Evolutionary conservation across 2,797 vertebrate genomes (phyloP), one percentile per base, ranked within the genome.

Genomic region (Monodelphis domestica): DNA sequence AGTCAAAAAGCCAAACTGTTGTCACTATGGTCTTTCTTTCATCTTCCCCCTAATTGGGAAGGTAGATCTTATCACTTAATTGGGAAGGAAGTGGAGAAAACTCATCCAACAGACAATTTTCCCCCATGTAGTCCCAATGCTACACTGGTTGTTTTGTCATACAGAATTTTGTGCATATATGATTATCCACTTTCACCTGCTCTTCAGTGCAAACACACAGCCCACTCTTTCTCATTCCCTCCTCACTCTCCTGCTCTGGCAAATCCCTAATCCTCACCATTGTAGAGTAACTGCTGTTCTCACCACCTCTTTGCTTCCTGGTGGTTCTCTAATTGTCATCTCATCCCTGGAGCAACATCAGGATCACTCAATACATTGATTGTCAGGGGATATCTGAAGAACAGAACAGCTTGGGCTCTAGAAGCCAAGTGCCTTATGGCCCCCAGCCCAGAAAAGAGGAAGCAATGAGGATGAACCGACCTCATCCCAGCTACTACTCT

Each of bases 361-460:
- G 91, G 95, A 97, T 97, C 96, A 97, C 96, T 97, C 97, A 54
- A 96, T 96, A 96, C 94, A 94, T 96, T 95, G 96, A 97, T 96
- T 97, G 97, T 97, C 97, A 96, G 93, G 95, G 95, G 96, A 96
- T 96, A 94, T 95, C 95, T 98, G 97, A 94, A 96, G 96, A 95
- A 95, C 95, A 91, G 96, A 97, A 97, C 90, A 92, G 90, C 45
- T 91, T 96, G 97, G 96, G 97, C 95, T 97, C 91, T 33, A 14
- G 94, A 97, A 97, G 93, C 96, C 97, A 95, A 97, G 95, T 97
- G 95, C 94, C 30, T 12, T 88, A 97, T 93, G 96, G 96, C 95
- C 96, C 97, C 96, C 96, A 98, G 97, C 96, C 96, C 97, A 97
- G 96, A 96, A 97, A 97, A 95, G 70, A 52, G 94, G 94, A 95